Conservation (phyloP, 2,888 invertebrate species). For the Drosophila nigritarsus region DNA sequence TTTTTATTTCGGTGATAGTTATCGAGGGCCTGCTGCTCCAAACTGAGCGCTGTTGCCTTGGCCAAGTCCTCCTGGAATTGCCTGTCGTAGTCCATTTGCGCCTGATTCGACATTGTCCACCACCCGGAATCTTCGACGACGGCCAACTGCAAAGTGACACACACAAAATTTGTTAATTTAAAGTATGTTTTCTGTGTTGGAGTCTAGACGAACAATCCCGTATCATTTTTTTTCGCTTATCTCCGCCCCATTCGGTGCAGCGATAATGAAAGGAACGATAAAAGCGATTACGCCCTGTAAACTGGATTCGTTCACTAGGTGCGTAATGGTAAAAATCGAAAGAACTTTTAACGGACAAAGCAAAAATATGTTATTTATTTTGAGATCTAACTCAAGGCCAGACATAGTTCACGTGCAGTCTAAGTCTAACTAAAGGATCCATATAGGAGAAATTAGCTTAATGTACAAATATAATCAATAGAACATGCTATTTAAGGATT, state of each 20-base stretch:
- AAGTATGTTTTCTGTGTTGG: constrained; percentile 48
- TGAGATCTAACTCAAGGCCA: constrained; percentile 28
- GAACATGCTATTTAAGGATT: neutral
- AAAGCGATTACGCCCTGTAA: constrained; percentile 69
- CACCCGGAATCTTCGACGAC: constrained; percentile 36
- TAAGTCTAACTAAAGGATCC: neutral
- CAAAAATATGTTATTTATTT: constrained; percentile 3
- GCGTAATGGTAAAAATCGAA: constrained; percentile 3
- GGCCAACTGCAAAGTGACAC: constrained; percentile 39
- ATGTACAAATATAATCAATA: neutral
- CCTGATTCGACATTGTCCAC: constrained; percentile 83
- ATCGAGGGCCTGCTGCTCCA: constrained; percentile 94
- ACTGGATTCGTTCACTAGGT: constrained; percentile 3
- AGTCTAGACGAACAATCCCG: constrained; percentile 51
- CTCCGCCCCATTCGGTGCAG: constrained; percentile 41
- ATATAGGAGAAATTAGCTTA: neutral
- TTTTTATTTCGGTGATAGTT: constrained; percentile 89
- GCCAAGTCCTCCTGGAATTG: constrained; percentile 95
- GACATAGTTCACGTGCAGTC: constrained; percentile 11
- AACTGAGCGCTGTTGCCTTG: constrained; percentile 93
- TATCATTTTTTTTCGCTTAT: constrained; percentile 51
- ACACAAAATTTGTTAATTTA: constrained; percentile 11
- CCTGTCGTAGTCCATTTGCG: constrained; percentile 89
- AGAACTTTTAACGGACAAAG: constrained; percentile 14
- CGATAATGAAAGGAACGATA: constrained; percentile 65